These are phyloP conservation scores for Cecidostiba fungosa DNA, from an alignment of 2,888 invertebrate species.

Conservation along the genomic window DNA sequence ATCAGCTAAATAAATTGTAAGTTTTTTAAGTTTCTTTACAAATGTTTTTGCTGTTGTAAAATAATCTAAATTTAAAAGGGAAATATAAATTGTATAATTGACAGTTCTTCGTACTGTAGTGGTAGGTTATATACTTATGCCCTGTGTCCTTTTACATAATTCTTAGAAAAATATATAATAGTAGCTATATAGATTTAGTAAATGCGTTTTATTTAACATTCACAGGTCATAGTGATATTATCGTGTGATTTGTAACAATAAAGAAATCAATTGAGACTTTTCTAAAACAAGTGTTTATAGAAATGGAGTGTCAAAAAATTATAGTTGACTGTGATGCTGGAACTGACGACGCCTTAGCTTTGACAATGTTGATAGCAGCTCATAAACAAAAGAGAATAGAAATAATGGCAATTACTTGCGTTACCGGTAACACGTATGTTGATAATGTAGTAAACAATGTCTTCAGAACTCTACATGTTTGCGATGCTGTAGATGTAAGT, in stretches of 20 bases:
- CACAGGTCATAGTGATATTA: too few species aligned
- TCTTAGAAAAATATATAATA: too few species aligned
- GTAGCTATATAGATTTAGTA: too few species aligned
- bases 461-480: slow-evolving; percentile 84
- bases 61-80: background rate
- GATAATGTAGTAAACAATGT: slow-evolving; percentile 87
- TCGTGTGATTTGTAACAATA: too few species aligned
- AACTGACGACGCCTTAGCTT: slow-evolving; percentile 85
- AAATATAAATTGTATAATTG: too few species aligned
- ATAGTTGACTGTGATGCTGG: slow-evolving; percentile 85
- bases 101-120: background rate
- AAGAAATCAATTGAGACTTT: background rate
- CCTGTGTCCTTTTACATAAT: too few species aligned
- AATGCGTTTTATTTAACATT: too few species aligned
- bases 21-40: too few species aligned
- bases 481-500: slow-evolving; percentile 84
- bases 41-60: background rate
- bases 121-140: too few species aligned
- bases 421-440: slow-evolving; percentile 87
- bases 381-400: slow-evolving; percentile 80
- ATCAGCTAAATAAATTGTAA: too few species aligned
- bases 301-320: slow-evolving; percentile 71
- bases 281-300: background rate
- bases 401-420: slow-evolving; percentile 88
- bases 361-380: slow-evolving; percentile 83